Conservation (phyloP, 2,113 vertebrate species). For the Dunckerocampus dactyliophorus region DNA sequence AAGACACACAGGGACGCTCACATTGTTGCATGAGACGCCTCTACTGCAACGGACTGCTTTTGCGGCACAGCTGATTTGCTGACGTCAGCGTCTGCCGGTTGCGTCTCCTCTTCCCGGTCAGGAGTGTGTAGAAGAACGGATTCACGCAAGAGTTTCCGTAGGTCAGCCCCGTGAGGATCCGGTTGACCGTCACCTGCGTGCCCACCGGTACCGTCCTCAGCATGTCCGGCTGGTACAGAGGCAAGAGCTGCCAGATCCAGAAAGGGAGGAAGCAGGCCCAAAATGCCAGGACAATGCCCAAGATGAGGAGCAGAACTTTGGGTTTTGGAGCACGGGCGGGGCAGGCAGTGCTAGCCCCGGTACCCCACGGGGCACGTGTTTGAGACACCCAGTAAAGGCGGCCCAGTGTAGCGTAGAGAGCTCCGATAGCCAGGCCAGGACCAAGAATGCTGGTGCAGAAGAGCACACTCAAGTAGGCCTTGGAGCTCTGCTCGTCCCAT, state of each 20-base stretch:
- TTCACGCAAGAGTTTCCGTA: slow-evolving; percentile 83
- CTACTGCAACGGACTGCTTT: slow-evolving; percentile 65
- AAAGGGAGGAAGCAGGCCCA: slow-evolving; percentile 85
- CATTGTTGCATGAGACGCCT: not conserved
- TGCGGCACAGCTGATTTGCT: slow-evolving; percentile 66
- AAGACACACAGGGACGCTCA: slow-evolving; percentile 6
- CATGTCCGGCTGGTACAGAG: slow-evolving; percentile 75
- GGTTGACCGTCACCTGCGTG: slow-evolving; percentile 79
- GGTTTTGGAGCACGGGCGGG: slow-evolving; percentile 75
- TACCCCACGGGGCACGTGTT: slow-evolving; percentile 70
- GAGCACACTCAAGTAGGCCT: slow-evolving; percentile 75
- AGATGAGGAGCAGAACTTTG: slow-evolving; percentile 79
- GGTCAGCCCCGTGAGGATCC: slow-evolving; percentile 78
- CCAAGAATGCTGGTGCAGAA: slow-evolving; percentile 82
- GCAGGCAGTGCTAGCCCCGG: slow-evolving; percentile 49
- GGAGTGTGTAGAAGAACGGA: slow-evolving; percentile 81
- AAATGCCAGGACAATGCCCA: slow-evolving; percentile 79
- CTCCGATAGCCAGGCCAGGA: slow-evolving; percentile 78
- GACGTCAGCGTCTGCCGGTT: slow-evolving; percentile 56
- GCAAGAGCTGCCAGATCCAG: slow-evolving; percentile 83
- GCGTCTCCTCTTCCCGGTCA: slow-evolving; percentile 71
- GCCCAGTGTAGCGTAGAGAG: slow-evolving; percentile 75
- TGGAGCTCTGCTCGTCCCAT: slow-evolving; percentile 80
- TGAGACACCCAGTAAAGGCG: slow-evolving; percentile 82
- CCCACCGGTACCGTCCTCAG: slow-evolving; percentile 71